Evolutionary conservation across 1,140 invertebrate genomes (phyloP).

Genomic region (Macrostomum lignano): DNA sequence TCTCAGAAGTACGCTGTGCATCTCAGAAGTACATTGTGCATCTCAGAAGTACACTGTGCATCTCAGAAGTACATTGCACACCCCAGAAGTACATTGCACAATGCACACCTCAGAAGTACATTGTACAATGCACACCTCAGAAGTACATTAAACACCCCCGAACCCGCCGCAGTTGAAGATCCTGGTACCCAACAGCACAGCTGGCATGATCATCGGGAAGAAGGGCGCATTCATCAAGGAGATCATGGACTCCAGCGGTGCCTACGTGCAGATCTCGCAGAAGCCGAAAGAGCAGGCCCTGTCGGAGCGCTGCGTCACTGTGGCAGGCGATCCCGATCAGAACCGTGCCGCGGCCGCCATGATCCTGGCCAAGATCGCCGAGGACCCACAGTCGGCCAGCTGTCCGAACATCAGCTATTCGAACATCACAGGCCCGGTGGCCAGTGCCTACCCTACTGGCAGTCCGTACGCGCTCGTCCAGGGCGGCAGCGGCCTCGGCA

Average conservation of each 20-base stretch:
- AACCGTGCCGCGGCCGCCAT: slow-evolving; percentile 68
- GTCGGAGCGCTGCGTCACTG: slow-evolving; percentile 79
- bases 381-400: slow-evolving; percentile 78
- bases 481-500: slow-evolving; percentile 8
- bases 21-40: too few relatives aligned
- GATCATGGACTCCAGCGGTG: slow-evolving; percentile 82
- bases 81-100: too few relatives aligned
- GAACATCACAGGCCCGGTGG: slow-evolving; percentile 66
- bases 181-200: slow-evolving; percentile 83
- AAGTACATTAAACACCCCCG: too few relatives aligned
- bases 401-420: slow-evolving; percentile 83
- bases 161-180: slow-evolving; percentile 81
- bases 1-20: too few relatives aligned
- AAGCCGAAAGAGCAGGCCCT: slow-evolving; percentile 82
- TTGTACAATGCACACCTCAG: too few relatives aligned
- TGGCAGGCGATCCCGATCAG: slow-evolving; percentile 59
- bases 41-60: too few relatives aligned
- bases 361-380: slow-evolving; percentile 81
- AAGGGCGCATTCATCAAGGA: slow-evolving; percentile 86
- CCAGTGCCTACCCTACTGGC: slow-evolving; percentile 78
- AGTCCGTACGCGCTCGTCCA: slow-evolving; percentile 49
- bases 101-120: too few relatives aligned
- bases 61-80: too few relatives aligned
- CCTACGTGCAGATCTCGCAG: slow-evolving; percentile 90
- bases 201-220: slow-evolving; percentile 95